Evolutionary conservation across 1,140 invertebrate species (phyloP).

Genomic region (Apocrypta bakeri): DNA sequence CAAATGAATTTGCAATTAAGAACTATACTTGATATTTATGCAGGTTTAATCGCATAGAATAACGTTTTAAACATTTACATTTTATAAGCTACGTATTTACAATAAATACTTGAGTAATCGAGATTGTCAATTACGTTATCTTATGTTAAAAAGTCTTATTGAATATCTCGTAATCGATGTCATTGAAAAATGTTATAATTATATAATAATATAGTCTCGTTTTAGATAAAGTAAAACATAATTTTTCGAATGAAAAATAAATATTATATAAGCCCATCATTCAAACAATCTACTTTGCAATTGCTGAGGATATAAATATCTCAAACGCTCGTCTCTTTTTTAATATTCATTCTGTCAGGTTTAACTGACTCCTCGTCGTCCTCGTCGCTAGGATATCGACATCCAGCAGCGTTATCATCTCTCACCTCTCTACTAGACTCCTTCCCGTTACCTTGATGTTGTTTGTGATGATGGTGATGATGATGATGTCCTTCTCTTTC

Average conservation of each 20-base stretch:
- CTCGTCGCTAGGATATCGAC: constrained; percentile 36
- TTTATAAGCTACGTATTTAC: too few species aligned
- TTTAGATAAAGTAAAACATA: not conserved
- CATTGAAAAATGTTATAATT: too few species aligned
- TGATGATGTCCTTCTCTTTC: not conserved
- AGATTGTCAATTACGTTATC: too few species aligned
- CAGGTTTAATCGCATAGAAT: too few species aligned
- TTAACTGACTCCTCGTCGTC: not conserved
- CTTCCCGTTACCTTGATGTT: constrained; percentile 7
- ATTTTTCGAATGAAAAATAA: not conserved
- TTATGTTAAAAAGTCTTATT: too few species aligned
- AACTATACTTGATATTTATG: too few species aligned
- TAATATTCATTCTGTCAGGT: constrained; percentile 51
- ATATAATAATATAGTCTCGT: too few species aligned
- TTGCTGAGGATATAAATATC: not conserved
- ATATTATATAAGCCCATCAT: not conserved
- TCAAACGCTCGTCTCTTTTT: constrained; percentile 71
- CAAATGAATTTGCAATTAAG: too few species aligned
- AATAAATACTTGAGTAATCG: too few species aligned
- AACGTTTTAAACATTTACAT: too few species aligned
- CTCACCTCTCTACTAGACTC: constrained; percentile 22
- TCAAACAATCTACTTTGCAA: not conserved
- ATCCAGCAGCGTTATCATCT: constrained; percentile 47
- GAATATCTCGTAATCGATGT: too few species aligned
- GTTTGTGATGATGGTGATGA: constrained; percentile 18